Conservation (phyloP, 1,140 invertebrate species). For the Fopius arisanus region DNA sequence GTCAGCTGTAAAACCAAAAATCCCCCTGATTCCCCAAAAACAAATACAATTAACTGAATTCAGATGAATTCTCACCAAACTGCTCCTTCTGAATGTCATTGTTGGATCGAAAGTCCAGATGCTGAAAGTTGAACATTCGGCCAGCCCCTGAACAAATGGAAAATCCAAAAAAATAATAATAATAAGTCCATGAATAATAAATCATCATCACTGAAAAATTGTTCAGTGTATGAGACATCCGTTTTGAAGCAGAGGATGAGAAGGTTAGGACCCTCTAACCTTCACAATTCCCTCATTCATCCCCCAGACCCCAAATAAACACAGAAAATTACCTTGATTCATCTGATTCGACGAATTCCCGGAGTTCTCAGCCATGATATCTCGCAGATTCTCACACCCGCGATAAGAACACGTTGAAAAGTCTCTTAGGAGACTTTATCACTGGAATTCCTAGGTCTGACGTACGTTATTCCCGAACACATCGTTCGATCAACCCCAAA, state of each 20-base stretch:
- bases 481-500: neutral
- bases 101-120: conserved; percentile 59
- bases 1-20: conserved; percentile 45
- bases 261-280: neutral
- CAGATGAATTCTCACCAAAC: conserved; percentile 42
- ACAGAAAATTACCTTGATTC: conserved; percentile 50
- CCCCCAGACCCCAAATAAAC: neutral
- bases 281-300: neutral
- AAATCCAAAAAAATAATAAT: conserved; percentile 30
- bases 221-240: neutral
- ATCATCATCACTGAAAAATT: neutral
- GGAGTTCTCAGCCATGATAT: conserved; percentile 60
- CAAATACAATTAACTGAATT: conserved; percentile 6
- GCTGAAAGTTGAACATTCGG: conserved; percentile 57
- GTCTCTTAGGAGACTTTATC: conserved; percentile 54
- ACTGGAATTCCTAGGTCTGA: neutral
- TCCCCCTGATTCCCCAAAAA: neutral
- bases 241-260: neutral
- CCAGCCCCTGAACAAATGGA: conserved; percentile 46
- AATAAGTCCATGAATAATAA: conserved; percentile 20
- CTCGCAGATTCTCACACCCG: neutral
- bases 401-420: conserved; percentile 36
- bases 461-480: neutral
- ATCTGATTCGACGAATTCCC: conserved; percentile 58
- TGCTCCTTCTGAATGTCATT: conserved; percentile 58